These are phyloP conservation scores for Platysteira castanea DNA, from an alignment of 2,113 vertebrate species.

Conservation along the genomic window DNA sequence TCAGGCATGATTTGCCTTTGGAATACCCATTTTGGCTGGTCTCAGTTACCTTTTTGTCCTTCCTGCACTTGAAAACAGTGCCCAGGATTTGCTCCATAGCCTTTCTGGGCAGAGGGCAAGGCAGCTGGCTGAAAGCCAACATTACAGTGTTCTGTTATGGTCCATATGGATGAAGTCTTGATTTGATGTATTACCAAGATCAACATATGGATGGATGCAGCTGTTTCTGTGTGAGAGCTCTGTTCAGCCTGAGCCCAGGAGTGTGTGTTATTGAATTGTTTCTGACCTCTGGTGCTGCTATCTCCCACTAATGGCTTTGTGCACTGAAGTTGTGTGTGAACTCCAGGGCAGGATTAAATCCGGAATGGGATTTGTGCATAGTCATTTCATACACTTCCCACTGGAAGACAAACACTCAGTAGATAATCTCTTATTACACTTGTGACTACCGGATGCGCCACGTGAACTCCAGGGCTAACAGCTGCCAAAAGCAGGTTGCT, in stretches of 20 bases:
- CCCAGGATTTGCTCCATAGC: neutral
- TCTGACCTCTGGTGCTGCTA: neutral
- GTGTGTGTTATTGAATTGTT: neutral
- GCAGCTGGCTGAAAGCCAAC: neutral
- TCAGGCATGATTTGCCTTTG: neutral
- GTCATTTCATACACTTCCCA: slow-evolving; percentile 17
- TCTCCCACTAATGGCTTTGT: neutral
- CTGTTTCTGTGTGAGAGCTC: neutral
- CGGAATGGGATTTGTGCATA: slow-evolving; percentile 19
- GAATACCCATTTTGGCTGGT: neutral
- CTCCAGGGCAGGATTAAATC: slow-evolving; percentile 25
- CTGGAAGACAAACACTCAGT: slow-evolving; percentile 5
- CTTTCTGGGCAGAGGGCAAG: neutral
- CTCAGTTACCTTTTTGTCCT: neutral
- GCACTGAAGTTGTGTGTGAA: neutral
- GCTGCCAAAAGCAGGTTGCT: neutral
- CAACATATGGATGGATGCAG: neutral
- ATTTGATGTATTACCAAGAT: neutral
- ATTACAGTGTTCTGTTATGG: neutral
- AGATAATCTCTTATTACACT: neutral
- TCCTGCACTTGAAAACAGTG: neutral
- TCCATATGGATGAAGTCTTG: neutral
- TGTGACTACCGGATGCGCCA: neutral
- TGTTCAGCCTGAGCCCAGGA: neutral
- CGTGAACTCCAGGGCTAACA: neutral